These are phyloP conservation scores for Sarcophaga bullata DNA, from an alignment of 1,140 invertebrate species.

Conservation along the genomic window DNA sequence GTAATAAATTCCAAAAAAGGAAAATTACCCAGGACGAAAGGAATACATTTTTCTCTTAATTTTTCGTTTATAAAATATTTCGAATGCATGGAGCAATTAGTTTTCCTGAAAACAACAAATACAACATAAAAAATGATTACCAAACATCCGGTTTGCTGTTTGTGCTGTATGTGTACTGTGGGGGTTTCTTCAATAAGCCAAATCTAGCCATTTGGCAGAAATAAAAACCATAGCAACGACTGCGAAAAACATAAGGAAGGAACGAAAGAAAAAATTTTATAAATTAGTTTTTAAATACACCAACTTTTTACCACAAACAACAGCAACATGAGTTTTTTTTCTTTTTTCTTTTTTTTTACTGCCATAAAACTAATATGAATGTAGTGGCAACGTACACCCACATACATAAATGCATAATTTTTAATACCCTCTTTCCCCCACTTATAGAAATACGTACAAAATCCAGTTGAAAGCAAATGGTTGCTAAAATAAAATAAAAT, in stretches of 20 bases:
- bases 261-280: neutral
- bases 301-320: slow-evolving; percentile 16
- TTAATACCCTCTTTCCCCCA: neutral
- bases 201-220: neutral
- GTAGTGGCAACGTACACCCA: neutral
- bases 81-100: slow-evolving; percentile 8
- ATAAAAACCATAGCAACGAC: neutral
- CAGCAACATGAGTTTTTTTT: neutral
- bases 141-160: slow-evolving; percentile 7
- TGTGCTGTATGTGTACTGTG: neutral
- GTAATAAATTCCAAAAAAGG: neutral
- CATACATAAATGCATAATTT: neutral
- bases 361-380: neutral
- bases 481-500: neutral
- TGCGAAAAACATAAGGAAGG: neutral
- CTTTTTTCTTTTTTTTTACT: neutral
- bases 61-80: neutral
- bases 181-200: neutral
- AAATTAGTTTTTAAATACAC: slow-evolving; percentile 21
- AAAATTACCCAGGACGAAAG: neutral
- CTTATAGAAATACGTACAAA: too few relatives aligned
- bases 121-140: neutral
- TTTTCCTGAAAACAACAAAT: neutral
- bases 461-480: neutral
- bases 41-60: neutral